A percentile compares a stretch with the other conserved stretches of the same genome.
phyloP scores from a whole-genome alignment of 2,888 invertebrate species.

The Polietes domitor region DNA sequence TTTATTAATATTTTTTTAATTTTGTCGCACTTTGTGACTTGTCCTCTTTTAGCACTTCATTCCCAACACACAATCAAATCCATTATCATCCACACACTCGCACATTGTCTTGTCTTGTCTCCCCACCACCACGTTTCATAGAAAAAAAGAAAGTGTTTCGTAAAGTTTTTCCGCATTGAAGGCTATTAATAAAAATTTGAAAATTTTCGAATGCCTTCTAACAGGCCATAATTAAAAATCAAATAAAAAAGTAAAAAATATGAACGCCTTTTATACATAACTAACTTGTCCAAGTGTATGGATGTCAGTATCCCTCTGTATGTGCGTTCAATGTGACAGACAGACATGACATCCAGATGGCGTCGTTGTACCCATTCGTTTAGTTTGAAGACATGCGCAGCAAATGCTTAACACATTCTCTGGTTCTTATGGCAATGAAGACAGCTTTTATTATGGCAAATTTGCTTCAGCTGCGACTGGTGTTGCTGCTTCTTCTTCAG shows the following conservation, averaged over 20 bases:
- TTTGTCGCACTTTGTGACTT: slow-evolving; percentile 1
- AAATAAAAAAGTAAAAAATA: slow-evolving; percentile 41
- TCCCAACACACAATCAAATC: not conserved
- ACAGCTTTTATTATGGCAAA: slow-evolving; percentile 31
- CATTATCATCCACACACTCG: slow-evolving; percentile 12
- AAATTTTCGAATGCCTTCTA: slow-evolving; percentile 47
- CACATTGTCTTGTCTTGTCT: not conserved
- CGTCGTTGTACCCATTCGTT: slow-evolving; percentile 50
- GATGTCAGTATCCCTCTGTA: not conserved
- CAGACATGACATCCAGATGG: slow-evolving; percentile 65
- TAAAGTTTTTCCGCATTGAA: not conserved
- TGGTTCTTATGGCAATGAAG: slow-evolving; percentile 25
- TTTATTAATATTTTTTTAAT: too few relatives aligned
- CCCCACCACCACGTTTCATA: not conserved
- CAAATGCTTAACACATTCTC: slow-evolving; percentile 45
- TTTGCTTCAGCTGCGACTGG: not conserved
- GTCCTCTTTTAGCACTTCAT: slow-evolving; percentile 14
- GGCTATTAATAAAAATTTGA: slow-evolving; percentile 41
- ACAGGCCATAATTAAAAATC: slow-evolving; percentile 51
- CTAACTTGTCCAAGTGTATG: not conserved
- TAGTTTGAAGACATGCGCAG: slow-evolving; percentile 58
- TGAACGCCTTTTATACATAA: slow-evolving; percentile 40
- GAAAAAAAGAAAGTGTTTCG: slow-evolving; percentile 42
- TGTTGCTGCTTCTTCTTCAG: slow-evolving; percentile 4
- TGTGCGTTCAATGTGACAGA: slow-evolving; percentile 13